Percentiles rank a stretch among this genome's conserved stretches.
These are phyloP conservation scores for Pipra filicauda DNA, from an alignment of 2,113 vertebrate species.

Conservation along the genomic window DNA sequence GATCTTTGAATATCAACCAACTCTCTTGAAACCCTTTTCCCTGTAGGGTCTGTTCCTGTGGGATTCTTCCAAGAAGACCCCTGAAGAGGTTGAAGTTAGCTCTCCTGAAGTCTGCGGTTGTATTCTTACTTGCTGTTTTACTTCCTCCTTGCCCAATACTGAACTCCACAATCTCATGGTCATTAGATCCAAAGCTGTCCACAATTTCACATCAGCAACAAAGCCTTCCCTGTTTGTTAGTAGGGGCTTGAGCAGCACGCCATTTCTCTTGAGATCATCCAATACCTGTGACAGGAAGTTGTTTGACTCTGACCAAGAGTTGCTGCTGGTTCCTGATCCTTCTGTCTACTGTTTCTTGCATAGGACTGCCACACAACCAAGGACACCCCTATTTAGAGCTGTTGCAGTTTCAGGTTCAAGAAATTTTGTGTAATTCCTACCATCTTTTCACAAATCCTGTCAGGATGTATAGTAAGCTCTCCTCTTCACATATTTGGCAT, in stretches of 20 bases:
- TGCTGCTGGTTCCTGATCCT: neutral
- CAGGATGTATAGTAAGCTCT: neutral
- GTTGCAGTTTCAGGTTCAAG: neutral
- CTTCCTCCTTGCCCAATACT: neutral
- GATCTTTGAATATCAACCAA: neutral
- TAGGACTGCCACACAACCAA: neutral
- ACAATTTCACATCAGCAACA: neutral
- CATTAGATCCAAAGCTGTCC: neutral
- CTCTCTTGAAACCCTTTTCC: neutral
- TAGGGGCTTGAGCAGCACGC: neutral
- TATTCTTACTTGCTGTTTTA: neutral
- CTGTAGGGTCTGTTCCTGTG: neutral
- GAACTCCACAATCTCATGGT: neutral
- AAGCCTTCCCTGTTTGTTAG: neutral
- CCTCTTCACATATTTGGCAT: neutral
- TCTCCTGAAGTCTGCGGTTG: neutral
- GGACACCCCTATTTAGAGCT: rapidly evolving
- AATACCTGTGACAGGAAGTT: neutral
- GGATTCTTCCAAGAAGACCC: neutral
- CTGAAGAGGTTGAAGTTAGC: neutral
- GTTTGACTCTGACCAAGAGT: neutral
- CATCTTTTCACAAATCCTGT: neutral
- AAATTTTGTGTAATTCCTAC: neutral
- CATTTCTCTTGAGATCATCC: neutral
- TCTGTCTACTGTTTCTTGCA: neutral